A percentile compares a stretch with the other conserved stretches of the same genome.
Conservation (phyloP, 37 sponge, comb jelly and placozoan genomes). For the Corticium candelabrum region DNA sequence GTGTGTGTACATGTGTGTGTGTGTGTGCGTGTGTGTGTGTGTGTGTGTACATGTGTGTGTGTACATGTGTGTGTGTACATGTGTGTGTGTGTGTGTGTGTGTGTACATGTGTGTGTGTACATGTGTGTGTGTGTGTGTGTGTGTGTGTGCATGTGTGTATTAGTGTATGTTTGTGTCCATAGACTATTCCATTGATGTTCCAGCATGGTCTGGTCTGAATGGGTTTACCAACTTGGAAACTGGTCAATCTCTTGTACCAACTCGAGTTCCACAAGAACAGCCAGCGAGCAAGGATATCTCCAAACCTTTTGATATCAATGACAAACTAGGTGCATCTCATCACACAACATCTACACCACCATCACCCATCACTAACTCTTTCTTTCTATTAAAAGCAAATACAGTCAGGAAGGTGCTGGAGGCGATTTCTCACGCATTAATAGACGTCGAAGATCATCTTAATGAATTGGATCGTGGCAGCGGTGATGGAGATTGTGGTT, state of each 20-base stretch:
- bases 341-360: neutral
- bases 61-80: neutral
- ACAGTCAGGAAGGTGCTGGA: conserved; percentile 5
- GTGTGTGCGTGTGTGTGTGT: no score
- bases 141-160: no score
- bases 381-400: neutral
- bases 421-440: conserved; percentile 33
- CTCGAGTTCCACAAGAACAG: neutral
- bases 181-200: neutral
- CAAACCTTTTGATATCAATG: no score
- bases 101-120: neutral
- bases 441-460: conserved; percentile 36
- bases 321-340: neutral
- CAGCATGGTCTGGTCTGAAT: neutral
- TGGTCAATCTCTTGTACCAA: neutral
- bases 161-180: neutral
- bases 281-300: no score
- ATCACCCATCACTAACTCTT: neutral
- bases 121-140: neutral
- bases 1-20: neutral
- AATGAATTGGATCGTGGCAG: conserved; percentile 78
- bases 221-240: neutral
- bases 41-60: no score
- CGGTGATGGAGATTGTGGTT: conserved; percentile 96
- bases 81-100: neutral